Evolutionary conservation across 2,113 vertebrate genomes (phyloP).

Genomic region (Ictidomys tridecemlineatus): DNA sequence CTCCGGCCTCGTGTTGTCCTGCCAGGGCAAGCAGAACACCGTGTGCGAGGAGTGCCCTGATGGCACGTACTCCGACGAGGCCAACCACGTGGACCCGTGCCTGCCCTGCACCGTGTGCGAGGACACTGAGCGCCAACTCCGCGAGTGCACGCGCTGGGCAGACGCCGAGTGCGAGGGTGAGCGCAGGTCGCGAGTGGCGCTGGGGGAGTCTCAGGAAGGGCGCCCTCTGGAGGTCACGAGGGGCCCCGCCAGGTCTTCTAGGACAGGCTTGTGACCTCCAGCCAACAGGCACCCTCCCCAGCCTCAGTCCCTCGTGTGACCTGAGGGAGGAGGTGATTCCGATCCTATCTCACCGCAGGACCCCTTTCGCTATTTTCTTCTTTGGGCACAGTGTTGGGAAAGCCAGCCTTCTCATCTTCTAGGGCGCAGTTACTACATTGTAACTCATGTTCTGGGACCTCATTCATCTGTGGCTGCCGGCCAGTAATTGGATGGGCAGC

Average conservation of each 20-base stretch:
- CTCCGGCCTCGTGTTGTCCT: conserved; percentile 91
- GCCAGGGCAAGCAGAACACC: conserved; percentile 91
- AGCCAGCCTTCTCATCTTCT: accelerated
- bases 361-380: background rate
- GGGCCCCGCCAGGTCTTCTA: background rate
- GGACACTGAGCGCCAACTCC: conserved; percentile 89
- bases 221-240: background rate
- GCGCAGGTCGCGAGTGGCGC: accelerated
- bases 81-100: conserved; percentile 96
- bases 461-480: background rate
- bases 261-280: background rate
- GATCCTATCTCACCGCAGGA: background rate
- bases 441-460: background rate
- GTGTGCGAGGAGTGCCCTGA: conserved; percentile 94
- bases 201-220: background rate
- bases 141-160: conserved; percentile 88
- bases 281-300: too few species aligned
- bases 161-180: conserved; percentile 94
- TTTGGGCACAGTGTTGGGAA: background rate
- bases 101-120: conserved; percentile 97
- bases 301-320: too few species aligned
- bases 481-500: background rate
- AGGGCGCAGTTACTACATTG: background rate
- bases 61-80: conserved; percentile 94
- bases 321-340: background rate